Percentiles rank a stretch among this genome's conserved stretches.
Evolutionary conservation across 2,888 invertebrate species (phyloP).

Genomic region (Mythimna vitellina): DNA sequence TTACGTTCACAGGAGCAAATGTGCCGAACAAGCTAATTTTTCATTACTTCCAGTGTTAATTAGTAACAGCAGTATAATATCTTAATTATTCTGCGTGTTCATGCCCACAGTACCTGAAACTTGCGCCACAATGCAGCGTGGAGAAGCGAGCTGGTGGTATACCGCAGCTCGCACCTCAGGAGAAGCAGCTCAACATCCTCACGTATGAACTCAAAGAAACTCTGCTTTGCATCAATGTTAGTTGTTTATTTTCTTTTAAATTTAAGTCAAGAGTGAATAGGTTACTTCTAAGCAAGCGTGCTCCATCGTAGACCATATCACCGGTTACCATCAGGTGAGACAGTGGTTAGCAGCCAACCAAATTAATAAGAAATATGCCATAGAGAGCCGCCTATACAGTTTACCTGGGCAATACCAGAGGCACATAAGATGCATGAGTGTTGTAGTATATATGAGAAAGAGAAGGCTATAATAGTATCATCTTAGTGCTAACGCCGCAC

Average conservation of each 20-base stretch:
- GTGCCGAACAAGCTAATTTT: background rate
- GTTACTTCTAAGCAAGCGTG: background rate
- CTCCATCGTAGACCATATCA: background rate
- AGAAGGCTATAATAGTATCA: too few species aligned
- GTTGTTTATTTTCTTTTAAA: constrained; percentile 48
- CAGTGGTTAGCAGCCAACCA: background rate
- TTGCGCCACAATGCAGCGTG: constrained; percentile 90
- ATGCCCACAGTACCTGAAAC: constrained; percentile 80
- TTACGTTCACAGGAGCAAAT: background rate
- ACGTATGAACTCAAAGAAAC: constrained; percentile 92
- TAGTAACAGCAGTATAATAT: background rate
- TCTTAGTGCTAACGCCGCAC: too few species aligned
- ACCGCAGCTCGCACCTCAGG: constrained; percentile 92
- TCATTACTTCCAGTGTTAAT: background rate
- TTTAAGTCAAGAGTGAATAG: background rate
- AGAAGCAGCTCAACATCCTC: constrained; percentile 91
- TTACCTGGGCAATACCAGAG: too few species aligned
- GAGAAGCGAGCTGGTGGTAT: constrained; percentile 93
- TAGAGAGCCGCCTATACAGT: background rate
- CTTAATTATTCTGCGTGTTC: background rate
- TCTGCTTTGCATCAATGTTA: constrained; percentile 90
- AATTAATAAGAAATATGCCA: background rate
- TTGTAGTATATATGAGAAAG: too few species aligned
- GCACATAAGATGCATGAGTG: too few species aligned
- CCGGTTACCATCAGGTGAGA: background rate